These are phyloP conservation scores for Cyprinodon tularosa DNA, from an alignment of 2,113 vertebrate genomes.

Conservation along the genomic window DNA sequence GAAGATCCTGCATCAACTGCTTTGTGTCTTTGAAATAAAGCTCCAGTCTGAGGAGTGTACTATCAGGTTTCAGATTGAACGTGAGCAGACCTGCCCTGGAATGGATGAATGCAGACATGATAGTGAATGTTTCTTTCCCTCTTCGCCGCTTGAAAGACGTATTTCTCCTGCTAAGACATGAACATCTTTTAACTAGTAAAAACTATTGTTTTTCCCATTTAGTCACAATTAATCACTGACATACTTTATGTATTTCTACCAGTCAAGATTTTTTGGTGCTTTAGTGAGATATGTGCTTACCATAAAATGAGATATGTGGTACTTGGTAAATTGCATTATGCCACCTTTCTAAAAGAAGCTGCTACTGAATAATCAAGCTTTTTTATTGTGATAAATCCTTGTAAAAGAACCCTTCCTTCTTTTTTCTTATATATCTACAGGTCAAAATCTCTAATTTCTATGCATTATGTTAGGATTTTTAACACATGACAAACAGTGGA, in stretches of 20 bases:
- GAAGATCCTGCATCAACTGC: no score
- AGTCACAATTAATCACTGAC: not conserved
- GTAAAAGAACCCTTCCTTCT: no score
- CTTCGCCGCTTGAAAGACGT: not conserved
- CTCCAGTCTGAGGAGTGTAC: not conserved
- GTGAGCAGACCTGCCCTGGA: slow-evolving; percentile 46
- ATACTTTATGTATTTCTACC: not conserved
- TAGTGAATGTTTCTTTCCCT: not conserved
- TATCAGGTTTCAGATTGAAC: slow-evolving; percentile 1
- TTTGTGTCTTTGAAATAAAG: not conserved
- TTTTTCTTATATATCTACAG: no score
- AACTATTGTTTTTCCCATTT: not conserved
- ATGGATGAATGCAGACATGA: slow-evolving; percentile 3
- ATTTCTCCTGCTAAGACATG: not conserved
- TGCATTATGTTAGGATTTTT: no score
- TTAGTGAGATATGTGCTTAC: not conserved
- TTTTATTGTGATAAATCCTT: no score
- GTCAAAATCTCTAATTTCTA: no score
- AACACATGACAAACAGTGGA: no score
- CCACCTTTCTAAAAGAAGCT: not conserved
- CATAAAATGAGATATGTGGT: not conserved
- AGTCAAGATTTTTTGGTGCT: no score
- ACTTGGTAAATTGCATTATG: not conserved
- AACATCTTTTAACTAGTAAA: not conserved
- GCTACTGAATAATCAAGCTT: no score